Percentiles rank a stretch among this genome's conserved stretches.
phyloP scores from a whole-genome alignment of 2,113 vertebrate genomes.

The Mustela nigripes region DNA sequence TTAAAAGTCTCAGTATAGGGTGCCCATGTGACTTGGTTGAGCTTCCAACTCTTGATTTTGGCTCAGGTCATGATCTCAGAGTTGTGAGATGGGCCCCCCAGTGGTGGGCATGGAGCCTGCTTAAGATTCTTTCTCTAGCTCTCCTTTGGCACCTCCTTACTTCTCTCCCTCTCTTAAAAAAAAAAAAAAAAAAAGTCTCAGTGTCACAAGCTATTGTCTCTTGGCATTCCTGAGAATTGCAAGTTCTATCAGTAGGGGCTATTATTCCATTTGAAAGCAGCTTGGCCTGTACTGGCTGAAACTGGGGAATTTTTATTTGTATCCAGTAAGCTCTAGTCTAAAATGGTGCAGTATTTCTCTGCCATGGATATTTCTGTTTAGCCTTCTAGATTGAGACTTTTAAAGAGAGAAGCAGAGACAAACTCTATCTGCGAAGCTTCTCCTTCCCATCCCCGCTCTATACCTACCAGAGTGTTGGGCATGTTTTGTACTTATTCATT shows the following conservation, averaged over 20 bases:
- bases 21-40: background rate
- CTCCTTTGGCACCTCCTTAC: background rate
- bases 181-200: background rate
- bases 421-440: background rate
- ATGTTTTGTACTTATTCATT: background rate
- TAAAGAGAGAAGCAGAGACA: background rate
- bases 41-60: background rate
- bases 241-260: background rate
- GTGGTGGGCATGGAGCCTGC: background rate
- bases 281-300: background rate
- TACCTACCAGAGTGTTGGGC: background rate
- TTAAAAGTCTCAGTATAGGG: slow-evolving; percentile 34
- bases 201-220: slow-evolving; percentile 10
- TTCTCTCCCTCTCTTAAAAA: background rate
- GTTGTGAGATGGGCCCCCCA: background rate
- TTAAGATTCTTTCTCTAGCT: background rate
- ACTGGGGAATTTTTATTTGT: background rate
- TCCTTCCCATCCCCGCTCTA: accelerated
- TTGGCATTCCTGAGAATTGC: slow-evolving; percentile 33
- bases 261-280: background rate
- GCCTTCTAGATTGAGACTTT: background rate
- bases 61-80: background rate
- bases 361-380: background rate
- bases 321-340: background rate
- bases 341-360: background rate